Evolutionary conservation across 2,113 vertebrate genomes (phyloP), one percentile per base, ranked within the genome.

Genomic region (Misgurnus anguillicaudatus): DNA sequence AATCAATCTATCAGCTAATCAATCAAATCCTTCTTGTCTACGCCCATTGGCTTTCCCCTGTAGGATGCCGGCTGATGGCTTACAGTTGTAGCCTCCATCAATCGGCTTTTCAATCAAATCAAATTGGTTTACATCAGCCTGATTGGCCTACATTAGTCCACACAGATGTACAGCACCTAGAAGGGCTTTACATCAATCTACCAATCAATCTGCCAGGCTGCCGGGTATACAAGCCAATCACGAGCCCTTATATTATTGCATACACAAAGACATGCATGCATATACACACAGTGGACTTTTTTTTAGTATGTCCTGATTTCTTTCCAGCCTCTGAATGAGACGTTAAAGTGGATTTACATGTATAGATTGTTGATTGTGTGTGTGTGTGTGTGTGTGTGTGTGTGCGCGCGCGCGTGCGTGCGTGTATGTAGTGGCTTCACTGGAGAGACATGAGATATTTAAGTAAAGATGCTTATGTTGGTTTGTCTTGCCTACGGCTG

Each of bases 251-350:
- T 75, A 51, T 75, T 42, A 53, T 19, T 55, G 36, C 39, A 61
- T 71, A 13, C 19, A 74, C 77, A 55, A 69, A 60, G 68, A 74
- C 42, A 61, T 31, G 55, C n/a, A 38, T 58, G 4, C 41, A 38
- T 42, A 57, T 36, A 45, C 47, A 45, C 60, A 16, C 21, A 55
- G 58, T 64, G 21, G 45, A 53, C 61, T 19, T 17, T n/a, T 57
- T 57, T 67, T 67, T 6, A 17, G 53, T 8, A 3, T 53, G 74
- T 62, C 58, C 89, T 93, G 89, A 89, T 89, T 72, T 11, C 60
- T 63, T 91, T 90, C 93, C 93, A 85, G 83, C 87, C 90, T 90
- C 93, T 93, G 90, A 61, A 68, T 92, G 92, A 92, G 93, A 86
- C 42, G 77, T 91, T 91, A 88, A 90, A 93, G 92, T 93, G 92